Base-by-base conservation (phyloP, 2,113 vertebrate genomes). In the Crotalus helleri region DNA sequence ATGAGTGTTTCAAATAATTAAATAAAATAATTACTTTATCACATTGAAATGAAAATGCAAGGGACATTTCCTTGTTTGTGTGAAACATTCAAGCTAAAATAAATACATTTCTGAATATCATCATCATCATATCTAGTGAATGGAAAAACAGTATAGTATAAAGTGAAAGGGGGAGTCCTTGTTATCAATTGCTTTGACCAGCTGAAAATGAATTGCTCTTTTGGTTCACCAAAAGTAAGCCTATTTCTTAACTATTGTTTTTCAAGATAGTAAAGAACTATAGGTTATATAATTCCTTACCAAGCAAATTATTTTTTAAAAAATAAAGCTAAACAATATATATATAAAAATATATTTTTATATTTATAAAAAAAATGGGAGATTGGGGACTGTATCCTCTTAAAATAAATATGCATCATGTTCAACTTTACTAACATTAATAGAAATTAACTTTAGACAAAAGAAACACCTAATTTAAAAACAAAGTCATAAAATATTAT, bases 1-100 rank as follows among this genome's bases (percentile, higher is more conserved):
- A 97, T 96, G 96, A 97, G 94, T 93, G 94, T 88, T 97, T 97
- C 94, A 93, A 94, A 96, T 97, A 97, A 96, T 97, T 96, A 97
- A 98, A 97, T 95, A 95, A 97, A 96, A 95, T 93, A 94, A 89
- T 91, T 92, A 92, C 91, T 96, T 95, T 92, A 13, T 97, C 92
- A 97, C 97, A 97, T 24, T 97, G 96, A 98, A 97, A 98, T 98
- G 98, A 95, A 94, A 97, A 98, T 97, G 97, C 94, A 97, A 96
- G 95, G 96, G 95, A 98, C 95, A 95, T 96, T 94, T 97, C 96
- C 95, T 96, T 96, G 95, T 95, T 97, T 96, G 95, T 97, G 95
- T 97, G 96, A 97, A 94, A 97, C 15, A 93, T 94, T 94, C 88
- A 9, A 96, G 90, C 17, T 96, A 57, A 96, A 94, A 94, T 96